Base-by-base conservation (phyloP, 2,113 vertebrate species). In the Mus musculus region DNA sequence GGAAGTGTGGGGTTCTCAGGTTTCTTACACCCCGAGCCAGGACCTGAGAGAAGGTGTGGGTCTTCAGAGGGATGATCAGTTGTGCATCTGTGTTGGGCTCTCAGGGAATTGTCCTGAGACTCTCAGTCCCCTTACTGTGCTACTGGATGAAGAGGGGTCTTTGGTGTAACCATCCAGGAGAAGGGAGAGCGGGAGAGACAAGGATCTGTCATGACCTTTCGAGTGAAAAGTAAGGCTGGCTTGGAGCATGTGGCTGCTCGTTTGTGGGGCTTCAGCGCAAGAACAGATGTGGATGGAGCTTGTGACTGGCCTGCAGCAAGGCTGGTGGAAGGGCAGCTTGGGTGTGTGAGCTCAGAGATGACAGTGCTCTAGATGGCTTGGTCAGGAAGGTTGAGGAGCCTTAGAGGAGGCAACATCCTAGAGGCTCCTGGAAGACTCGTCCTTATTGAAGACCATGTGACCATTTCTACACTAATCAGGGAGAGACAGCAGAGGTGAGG, bases 221-320 rank as follows among this genome's bases (percentile, higher is more conserved):
- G 2, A 3, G 17, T 1, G 5, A 42, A 9, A 69, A 72, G 76
- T 56, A 17, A 36, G n/a, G 52, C 36, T 9, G 14, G 87, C 54
- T 52, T 4, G 30, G 46, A 24, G 26, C 2, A 0, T 3, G 26
- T 20, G 63, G 14, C 6, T 7, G 30, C 0, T 1, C 2, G 7
- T 4, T 0, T 3, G 0, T 0, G 12, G 8, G 36, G n/a, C 20
- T 36, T 17, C 2, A 0, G 80, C 13, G n/a, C 72, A 2, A 33
- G 65, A 81, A 33, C 14, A 19, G 78, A 2, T 22, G 49, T 14
- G 19, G 36, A 72, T 65, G 36, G 1, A 2, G 39, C 6, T 46
- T 56, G 17, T 63, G 71, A 39, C 76, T 42, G 67, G 82, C 88
- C 49, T 3, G 61, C 56, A 89, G 92, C 49, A 10, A 65, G 73